These are phyloP conservation scores for Ormyrus rosae DNA, from an alignment of 2,888 invertebrate genomes.

Conservation along the genomic window DNA sequence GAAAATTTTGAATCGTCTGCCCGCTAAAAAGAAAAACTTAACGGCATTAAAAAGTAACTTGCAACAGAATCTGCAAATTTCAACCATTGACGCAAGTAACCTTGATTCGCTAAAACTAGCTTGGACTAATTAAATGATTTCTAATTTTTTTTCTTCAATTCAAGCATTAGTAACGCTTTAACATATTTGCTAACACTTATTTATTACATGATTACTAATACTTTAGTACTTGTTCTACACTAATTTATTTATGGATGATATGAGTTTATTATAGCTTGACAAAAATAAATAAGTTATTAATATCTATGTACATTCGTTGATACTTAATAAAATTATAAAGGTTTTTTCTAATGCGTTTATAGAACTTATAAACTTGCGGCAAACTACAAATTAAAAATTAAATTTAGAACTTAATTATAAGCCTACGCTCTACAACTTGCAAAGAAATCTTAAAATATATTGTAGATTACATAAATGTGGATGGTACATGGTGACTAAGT, in stretches of 20 bases:
- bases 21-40: conserved; percentile 13
- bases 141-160: conserved; percentile 2
- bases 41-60: conserved; percentile 39
- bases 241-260: conserved; percentile 31
- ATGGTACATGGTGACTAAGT: conserved; percentile 30
- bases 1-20: conserved; percentile 32
- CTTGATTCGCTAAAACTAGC: conserved; percentile 41
- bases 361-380: not conserved
- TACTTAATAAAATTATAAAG: conserved; percentile 25
- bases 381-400: conserved; percentile 1
- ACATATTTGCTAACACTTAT: conserved; percentile 35
- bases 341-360: conserved; percentile 20
- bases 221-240: conserved; percentile 23
- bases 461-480: conserved; percentile 31
- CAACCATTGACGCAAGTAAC: conserved; percentile 25
- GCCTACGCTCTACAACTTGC: conserved; percentile 12
- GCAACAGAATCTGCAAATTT: conserved; percentile 52
- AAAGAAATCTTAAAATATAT: conserved; percentile 28
- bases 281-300: conserved; percentile 46
- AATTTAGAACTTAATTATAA: conserved; percentile 19
- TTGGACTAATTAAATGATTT: conserved; percentile 47
- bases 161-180: conserved; percentile 11
- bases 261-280: conserved; percentile 33
- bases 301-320: conserved; percentile 39
- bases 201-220: conserved; percentile 10